Conservation (phyloP, 1,140 invertebrate genomes). For the Leptonema lineaticorne region DNA sequence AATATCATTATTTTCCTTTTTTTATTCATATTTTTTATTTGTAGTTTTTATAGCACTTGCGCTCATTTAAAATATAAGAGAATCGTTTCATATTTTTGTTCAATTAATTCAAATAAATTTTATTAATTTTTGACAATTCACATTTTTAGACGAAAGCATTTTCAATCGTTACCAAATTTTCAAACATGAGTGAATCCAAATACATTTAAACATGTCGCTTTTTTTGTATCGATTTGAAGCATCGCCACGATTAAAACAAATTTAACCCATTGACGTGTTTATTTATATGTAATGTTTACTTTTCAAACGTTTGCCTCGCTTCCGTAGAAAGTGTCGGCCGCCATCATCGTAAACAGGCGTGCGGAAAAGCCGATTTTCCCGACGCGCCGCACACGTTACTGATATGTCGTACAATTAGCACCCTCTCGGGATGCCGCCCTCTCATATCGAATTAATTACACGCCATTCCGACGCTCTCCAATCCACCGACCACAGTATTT, state of each 20-base stretch:
- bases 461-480: constrained; percentile 21
- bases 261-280: background rate
- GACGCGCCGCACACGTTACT: constrained; percentile 12
- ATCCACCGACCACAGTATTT: constrained; percentile 2
- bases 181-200: too few species aligned
- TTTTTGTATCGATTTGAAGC: too few species aligned
- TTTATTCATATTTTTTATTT: background rate
- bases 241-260: background rate
- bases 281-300: background rate
- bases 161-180: too few species aligned
- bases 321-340: background rate
- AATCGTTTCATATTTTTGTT: too few species aligned
- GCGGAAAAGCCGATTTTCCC: constrained; percentile 21
- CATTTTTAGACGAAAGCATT: too few species aligned
- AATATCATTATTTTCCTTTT: constrained; percentile 1
- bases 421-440: constrained; percentile 29
- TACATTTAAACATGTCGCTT: too few species aligned
- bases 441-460: constrained; percentile 37
- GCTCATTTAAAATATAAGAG: too few species aligned
- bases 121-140: too few species aligned
- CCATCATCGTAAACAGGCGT: background rate
- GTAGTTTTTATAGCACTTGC: background rate
- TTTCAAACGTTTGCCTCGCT: background rate
- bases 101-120: too few species aligned
- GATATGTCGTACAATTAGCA: constrained; percentile 36